Conservation (phyloP, 1,140 invertebrate genomes). For the Homalodisca vitripennis region DNA sequence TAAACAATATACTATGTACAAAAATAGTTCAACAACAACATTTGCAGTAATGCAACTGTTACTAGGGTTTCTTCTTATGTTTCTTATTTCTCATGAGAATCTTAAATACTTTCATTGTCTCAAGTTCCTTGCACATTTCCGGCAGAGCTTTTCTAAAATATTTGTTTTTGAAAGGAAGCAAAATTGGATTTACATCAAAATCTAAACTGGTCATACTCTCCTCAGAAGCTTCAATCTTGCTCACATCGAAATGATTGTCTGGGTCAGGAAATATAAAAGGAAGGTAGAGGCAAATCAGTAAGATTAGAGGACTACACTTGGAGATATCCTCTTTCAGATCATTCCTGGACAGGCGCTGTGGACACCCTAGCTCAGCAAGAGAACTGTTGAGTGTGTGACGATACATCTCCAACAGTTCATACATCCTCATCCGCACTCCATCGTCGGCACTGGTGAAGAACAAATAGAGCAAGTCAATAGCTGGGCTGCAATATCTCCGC, state of each 20-base stretch:
- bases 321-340: slow-evolving; percentile 3
- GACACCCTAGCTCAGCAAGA: background rate
- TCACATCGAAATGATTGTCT: slow-evolving; percentile 2
- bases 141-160: background rate
- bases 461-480: slow-evolving; percentile 37
- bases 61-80: no score
- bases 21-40: background rate
- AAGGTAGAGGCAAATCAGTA: background rate
- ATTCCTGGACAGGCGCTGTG: background rate
- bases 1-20: background rate
- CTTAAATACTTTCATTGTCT: slow-evolving; percentile 1
- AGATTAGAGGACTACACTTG: background rate
- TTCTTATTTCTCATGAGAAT: slow-evolving; percentile 1
- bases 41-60: background rate
- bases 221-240: background rate
- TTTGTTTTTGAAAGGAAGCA: background rate
- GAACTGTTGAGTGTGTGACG: slow-evolving; percentile 11
- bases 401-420: slow-evolving; percentile 3
- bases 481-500: slow-evolving; percentile 27
- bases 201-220: background rate
- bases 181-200: slow-evolving; percentile 2
- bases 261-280: slow-evolving; percentile 1
- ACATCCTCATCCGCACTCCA: background rate
- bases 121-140: slow-evolving; percentile 5
- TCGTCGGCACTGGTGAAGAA: slow-evolving; percentile 31